Conservation (phyloP, 2,888 invertebrate genomes). For the Sipha maydis region DNA sequence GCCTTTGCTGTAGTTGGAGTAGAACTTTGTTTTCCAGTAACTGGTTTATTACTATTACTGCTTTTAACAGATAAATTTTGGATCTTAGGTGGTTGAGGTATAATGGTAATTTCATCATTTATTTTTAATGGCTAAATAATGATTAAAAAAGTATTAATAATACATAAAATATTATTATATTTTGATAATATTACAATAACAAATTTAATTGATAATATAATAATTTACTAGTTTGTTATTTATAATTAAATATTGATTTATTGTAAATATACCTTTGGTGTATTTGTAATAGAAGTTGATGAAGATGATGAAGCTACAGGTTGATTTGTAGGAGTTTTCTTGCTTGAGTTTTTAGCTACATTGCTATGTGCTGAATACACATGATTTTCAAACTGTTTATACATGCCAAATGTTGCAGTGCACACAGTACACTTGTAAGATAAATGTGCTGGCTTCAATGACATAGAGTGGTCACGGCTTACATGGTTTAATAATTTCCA, state of each 20-base stretch:
- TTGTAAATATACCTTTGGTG: conserved; percentile 47
- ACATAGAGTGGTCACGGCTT: conserved; percentile 89
- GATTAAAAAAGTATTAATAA: neutral
- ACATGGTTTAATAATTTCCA: conserved; percentile 94
- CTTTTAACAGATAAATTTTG: conserved; percentile 53
- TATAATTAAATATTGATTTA: conserved; percentile 1
- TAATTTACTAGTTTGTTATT: neutral
- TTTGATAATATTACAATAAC: neutral
- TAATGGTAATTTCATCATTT: conserved; percentile 89
- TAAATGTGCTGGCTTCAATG: conserved; percentile 89
- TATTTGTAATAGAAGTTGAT: conserved; percentile 65
- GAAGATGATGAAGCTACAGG: conserved; percentile 68
- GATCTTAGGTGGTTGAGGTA: conserved; percentile 76
- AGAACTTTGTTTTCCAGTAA: conserved; percentile 48
- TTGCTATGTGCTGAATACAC: conserved; percentile 93
- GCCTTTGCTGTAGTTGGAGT: conserved; percentile 39
- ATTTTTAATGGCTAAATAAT: conserved; percentile 78
- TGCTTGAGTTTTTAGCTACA: conserved; percentile 85
- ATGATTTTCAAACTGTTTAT: conserved; percentile 93
- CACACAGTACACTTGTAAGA: conserved; percentile 96
- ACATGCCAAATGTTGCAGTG: conserved; percentile 94
- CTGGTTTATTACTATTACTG: conserved; percentile 52
- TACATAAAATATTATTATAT: neutral
- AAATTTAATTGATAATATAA: conserved; percentile 1
- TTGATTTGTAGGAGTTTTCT: conserved; percentile 70